phyloP scores from a whole-genome alignment of 2,113 vertebrate genomes.

The Lipotes vexillifer region DNA sequence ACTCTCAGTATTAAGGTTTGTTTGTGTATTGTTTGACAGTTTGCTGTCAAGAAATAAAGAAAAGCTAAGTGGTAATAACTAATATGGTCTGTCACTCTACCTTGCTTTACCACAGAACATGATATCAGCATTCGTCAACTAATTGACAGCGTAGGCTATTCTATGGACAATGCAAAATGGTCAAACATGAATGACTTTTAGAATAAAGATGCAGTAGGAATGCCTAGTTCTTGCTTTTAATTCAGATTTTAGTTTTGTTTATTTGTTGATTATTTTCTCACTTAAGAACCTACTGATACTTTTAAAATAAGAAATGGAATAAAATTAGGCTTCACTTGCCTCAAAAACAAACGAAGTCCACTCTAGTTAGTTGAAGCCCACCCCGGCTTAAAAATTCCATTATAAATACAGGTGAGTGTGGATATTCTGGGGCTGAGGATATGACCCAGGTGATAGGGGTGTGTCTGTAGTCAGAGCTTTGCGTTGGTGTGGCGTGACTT shows the following conservation, averaged over 20 bases:
- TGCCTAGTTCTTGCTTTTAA: background rate
- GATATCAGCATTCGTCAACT: background rate
- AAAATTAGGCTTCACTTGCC: background rate
- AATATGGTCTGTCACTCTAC: background rate
- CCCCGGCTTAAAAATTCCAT: background rate
- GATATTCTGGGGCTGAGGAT: background rate
- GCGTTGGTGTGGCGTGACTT: background rate
- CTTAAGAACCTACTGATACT: background rate
- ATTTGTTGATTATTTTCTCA: background rate
- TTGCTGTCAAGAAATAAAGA: background rate
- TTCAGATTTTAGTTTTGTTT: background rate
- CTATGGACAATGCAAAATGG: background rate
- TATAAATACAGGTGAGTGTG: background rate
- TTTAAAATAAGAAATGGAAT: background rate
- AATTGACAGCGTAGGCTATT: background rate
- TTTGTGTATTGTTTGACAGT: background rate
- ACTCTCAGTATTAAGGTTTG: background rate
- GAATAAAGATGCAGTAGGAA: background rate
- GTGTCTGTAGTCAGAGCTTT: background rate
- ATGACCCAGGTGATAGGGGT: background rate
- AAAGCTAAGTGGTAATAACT: background rate
- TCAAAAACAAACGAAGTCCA: background rate
- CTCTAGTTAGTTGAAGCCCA: background rate
- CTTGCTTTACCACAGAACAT: background rate
- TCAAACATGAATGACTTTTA: background rate